Evolutionary conservation across 2,113 vertebrate genomes (phyloP), one percentile per base, ranked within the genome.

Genomic region (Ranitomeya imitator): DNA sequence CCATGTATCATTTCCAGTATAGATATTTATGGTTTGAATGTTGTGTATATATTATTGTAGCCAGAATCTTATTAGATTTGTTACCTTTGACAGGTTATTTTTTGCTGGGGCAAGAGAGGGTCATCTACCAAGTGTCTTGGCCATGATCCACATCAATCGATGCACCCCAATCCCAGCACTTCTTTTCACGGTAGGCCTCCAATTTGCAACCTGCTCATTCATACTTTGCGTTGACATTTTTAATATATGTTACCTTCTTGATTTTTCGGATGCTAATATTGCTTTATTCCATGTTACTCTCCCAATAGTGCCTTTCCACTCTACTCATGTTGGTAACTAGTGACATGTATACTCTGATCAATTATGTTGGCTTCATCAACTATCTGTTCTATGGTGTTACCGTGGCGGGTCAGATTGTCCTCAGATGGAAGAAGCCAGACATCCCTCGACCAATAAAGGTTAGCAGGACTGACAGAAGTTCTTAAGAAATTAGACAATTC

Each of bases 361-460:
- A 97, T 94, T 98, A 98, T 0, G 97, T 98, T 85, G 97, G 97
- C 77, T 98, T 98, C 93, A 97, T 98, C 94, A 98, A 98, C 95
- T 98, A 98, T 94, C 95, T 98, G 91, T 98, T 98, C 93, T 98
- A 98, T 0, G 97, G 97, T 6, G 96, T 98, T 83, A 97, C 97
- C 0, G 93, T 98, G 4, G 97, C 97, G 0, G 97, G 97, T 87
- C 97, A 97, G 94, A 96, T 98, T 51, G 97, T 97, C 13, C 95
- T 98, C 85, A 95, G 97, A 51, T 92, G 95, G 91, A 96, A 94
- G 90, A 92, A 97, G 88, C 97, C 97, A 10, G 74, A 97, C 89
- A 93, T 97, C 15, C 91, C 93, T 23, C 94, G 96, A n/a, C 97
- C 97, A 60, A 97, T 98, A 92, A 97, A 96, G 95, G 97, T 97